phyloP scores from a whole-genome alignment of 2,888 invertebrate species.

The Holacanthella duospinosa region DNA sequence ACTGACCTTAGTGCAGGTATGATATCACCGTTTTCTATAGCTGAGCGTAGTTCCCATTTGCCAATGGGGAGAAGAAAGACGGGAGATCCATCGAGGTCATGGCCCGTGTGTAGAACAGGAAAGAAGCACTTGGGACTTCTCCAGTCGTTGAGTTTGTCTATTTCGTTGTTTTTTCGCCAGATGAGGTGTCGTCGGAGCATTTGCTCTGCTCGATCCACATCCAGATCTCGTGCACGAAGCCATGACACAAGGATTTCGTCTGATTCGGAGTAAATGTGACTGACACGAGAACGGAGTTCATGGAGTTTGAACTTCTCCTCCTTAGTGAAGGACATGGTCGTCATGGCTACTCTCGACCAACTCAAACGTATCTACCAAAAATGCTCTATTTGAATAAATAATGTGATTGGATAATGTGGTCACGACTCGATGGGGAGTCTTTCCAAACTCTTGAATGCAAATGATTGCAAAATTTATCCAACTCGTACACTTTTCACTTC shows the following conservation, averaged over 20 bases:
- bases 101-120: slow-evolving; percentile 15
- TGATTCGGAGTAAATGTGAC: slow-evolving; percentile 13
- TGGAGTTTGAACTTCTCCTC: slow-evolving; percentile 12
- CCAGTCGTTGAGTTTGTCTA: slow-evolving; percentile 12
- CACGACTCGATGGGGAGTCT: too few species aligned
- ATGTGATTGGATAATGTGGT: too few species aligned
- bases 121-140: slow-evolving; percentile 15
- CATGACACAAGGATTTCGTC: slow-evolving; percentile 16
- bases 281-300: slow-evolving; percentile 12
- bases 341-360: background rate
- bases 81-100: slow-evolving; percentile 16
- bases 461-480: too few species aligned
- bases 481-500: too few species aligned
- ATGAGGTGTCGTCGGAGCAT: slow-evolving; percentile 20
- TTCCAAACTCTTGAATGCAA: too few species aligned
- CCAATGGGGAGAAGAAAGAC: slow-evolving; percentile 18
- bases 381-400: too few species aligned
- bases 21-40: slow-evolving; percentile 17
- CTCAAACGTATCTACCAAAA: background rate
- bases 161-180: slow-evolving; percentile 21
- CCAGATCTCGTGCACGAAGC: slow-evolving; percentile 21
- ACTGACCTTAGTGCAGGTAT: slow-evolving; percentile 17
- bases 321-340: slow-evolving; percentile 6
- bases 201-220: slow-evolving; percentile 18
- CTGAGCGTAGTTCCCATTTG: slow-evolving; percentile 15